Base-by-base conservation (phyloP, 2,888 invertebrate species). In the Zygogramma bicolorata region DNA sequence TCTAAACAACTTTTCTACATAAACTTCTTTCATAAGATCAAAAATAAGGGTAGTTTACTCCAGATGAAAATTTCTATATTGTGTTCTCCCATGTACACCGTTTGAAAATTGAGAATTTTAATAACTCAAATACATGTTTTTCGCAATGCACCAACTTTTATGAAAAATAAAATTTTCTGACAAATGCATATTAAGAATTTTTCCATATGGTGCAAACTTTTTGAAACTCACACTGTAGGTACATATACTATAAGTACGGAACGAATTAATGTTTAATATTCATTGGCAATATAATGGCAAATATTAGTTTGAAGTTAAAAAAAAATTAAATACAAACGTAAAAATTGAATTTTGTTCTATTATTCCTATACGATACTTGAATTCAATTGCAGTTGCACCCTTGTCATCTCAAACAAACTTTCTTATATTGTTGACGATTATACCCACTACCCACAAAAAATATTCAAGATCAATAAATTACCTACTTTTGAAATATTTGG, bases 401-500 rank as follows among this genome's bases (percentile, higher is more conserved):
- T 46, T 2, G 46, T 46, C 46, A 46, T 46, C 46, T 46, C 46
- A 46, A 46, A 46, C 46, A 46, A 46, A 46, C 46, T 46, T 46
- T 46, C 46, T 46, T 46, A 46, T 46, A 15, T 46, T 46, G 46
- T 46, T 46, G 46, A 46, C 46, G 46, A 46, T 46, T 46, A 46
- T 46, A 46, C 46, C 46, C 46, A 46, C 46, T 46, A 20, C 46
- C 46, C 46, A 46, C 46, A 46, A 46, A 46, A 46, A 4, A 46
- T 46, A 46, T 46, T 46, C 10, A 4, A 46, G 46, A 46, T 46
- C 46, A 46, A 46, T 46, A 46, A 46, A 46, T 2, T 46, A 46
- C 46, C 10, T 46, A 46, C 46, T 46, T 46, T 46, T 46, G 15
- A 46, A 46, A 46, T 46, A 46, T 46, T 46, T 46, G 46, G 10